Percentiles rank a stretch among this genome's conserved stretches.
phyloP scores from a whole-genome alignment of 2,888 invertebrate genomes.

The Caenorhabditis panamensis region DNA sequence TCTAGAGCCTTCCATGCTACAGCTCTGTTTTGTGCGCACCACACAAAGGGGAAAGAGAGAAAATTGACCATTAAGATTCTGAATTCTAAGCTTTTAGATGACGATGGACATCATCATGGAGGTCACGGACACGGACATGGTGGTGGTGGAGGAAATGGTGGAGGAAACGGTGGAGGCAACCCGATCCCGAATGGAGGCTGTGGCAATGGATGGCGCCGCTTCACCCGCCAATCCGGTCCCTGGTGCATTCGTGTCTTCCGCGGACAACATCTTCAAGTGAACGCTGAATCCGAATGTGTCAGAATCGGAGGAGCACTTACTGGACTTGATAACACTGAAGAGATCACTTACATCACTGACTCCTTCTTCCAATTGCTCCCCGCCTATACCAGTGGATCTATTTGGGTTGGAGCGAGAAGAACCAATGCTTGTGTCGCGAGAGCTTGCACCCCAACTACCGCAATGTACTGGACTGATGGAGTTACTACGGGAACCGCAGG shows the following conservation, averaged over 20 bases:
- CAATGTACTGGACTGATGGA: constrained; percentile 21
- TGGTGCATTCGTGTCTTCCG: constrained; percentile 38
- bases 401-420: constrained; percentile 15
- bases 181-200: constrained; percentile 9
- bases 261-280: neutral
- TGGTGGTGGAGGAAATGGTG: too few species aligned
- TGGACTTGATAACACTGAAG: constrained; percentile 8
- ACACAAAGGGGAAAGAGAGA: too few species aligned
- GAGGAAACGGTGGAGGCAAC: constrained; percentile 2
- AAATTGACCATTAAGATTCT: too few species aligned
- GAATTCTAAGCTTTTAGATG: neutral
- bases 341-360: constrained; percentile 17
- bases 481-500: constrained; percentile 2
- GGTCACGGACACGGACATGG: neutral
- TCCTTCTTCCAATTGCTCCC: neutral
- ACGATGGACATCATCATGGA: neutral
- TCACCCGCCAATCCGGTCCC: constrained; percentile 27
- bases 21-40: too few species aligned
- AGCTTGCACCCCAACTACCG: constrained; percentile 9
- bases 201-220: constrained; percentile 13
- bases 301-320: constrained; percentile 2
- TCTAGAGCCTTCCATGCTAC: too few species aligned
- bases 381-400: neutral
- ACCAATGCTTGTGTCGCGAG: neutral
- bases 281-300: constrained; percentile 6